Conservation (phyloP, 2,113 vertebrate genomes). For the Axis porcinus region DNA sequence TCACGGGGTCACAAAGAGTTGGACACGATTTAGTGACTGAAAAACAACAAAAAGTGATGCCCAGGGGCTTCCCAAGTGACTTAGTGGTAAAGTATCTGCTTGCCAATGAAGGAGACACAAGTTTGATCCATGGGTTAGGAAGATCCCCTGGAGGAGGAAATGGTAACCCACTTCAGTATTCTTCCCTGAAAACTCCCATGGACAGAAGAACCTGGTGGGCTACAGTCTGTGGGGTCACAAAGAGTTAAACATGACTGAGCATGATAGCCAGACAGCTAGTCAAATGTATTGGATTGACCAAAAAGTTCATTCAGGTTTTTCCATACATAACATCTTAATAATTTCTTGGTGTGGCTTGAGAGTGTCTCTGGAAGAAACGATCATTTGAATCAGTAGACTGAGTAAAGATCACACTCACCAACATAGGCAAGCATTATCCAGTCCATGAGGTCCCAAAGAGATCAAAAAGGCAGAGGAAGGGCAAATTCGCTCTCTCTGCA, state of each 20-base stretch:
- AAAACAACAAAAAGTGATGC: not conserved
- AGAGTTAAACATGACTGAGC: not conserved
- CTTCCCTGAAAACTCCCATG: not conserved
- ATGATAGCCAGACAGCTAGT: not conserved
- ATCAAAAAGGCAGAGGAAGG: not conserved
- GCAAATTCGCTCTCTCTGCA: not conserved
- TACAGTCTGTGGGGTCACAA: not conserved
- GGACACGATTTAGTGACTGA: not conserved
- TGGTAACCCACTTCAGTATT: not conserved
- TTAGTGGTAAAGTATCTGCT: not conserved
- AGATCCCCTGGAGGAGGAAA: not conserved
- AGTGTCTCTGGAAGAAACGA: not conserved
- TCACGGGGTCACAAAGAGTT: not conserved
- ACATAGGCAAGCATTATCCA: not conserved
- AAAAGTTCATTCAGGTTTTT: not conserved
- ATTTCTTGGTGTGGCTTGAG: not conserved
- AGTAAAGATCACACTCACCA: not conserved
- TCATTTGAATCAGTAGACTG: not conserved
- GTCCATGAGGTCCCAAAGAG: not conserved
- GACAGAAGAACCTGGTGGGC: not conserved
- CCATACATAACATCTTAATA: not conserved
- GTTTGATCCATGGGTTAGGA: not conserved
- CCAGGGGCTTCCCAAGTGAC: not conserved
- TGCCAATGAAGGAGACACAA: not conserved
- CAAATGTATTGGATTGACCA: not conserved